Percentiles rank a stretch among this genome's conserved stretches.
These are phyloP conservation scores for Metellina segmentata DNA, from an alignment of 2,888 invertebrate genomes.

Conservation along the genomic window DNA sequence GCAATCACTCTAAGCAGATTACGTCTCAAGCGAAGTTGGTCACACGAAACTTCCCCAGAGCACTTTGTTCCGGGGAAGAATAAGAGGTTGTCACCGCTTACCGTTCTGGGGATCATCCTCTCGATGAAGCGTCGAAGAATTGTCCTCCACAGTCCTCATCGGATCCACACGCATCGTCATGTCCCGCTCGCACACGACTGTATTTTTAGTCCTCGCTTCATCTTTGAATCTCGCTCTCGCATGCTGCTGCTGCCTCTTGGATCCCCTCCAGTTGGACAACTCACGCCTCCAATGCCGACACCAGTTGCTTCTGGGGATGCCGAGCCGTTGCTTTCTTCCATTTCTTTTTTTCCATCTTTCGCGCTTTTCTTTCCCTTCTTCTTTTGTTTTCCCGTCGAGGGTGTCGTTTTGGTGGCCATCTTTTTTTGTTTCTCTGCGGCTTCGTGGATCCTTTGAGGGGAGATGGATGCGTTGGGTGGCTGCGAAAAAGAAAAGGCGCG, in stretches of 20 bases:
- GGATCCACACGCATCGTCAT: constrained; percentile 62
- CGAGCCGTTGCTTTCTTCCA: no score
- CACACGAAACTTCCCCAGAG: no score
- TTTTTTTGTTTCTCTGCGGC: background rate
- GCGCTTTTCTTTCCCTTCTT: background rate
- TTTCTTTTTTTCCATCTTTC: background rate
- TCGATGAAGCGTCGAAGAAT: constrained; percentile 41
- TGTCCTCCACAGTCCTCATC: constrained; percentile 49
- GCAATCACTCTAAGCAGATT: background rate
- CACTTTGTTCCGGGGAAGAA: background rate
- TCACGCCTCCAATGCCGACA: constrained; percentile 14
- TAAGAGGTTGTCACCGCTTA: constrained; percentile 33
- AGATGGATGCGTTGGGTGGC: no score
- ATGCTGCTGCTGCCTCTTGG: constrained; percentile 37
- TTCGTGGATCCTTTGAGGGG: no score
- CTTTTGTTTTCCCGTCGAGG: constrained; percentile 18
- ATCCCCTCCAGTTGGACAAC: constrained; percentile 63
- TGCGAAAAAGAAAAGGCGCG: background rate
- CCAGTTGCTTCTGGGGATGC: constrained; percentile 53
- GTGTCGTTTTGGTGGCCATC: background rate
- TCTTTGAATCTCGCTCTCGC: constrained; percentile 36
- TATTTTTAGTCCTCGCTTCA: constrained; percentile 69
- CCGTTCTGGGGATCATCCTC: constrained; percentile 76
- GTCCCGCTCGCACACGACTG: constrained; percentile 49
- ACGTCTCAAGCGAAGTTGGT: background rate